A percentile compares a stretch with the other conserved stretches of the same genome.
Evolutionary conservation across 2,888 invertebrate species (phyloP).

Genomic region (Automeris io): DNA sequence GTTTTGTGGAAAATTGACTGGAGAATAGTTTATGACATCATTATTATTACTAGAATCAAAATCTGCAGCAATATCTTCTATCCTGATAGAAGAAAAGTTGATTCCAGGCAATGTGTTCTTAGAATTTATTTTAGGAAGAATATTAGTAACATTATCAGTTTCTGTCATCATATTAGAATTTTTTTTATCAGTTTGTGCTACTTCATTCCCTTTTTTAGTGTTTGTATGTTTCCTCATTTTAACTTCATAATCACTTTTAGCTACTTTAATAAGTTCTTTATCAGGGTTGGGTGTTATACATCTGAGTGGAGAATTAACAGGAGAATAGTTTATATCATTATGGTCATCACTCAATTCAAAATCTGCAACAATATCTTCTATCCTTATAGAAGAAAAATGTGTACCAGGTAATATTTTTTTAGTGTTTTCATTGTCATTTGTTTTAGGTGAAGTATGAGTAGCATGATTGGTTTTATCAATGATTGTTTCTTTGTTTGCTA

Average conservation of each 20-base stretch:
- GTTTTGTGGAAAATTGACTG: conserved; percentile 54
- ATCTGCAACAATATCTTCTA: conserved; percentile 61
- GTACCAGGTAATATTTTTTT: conserved; percentile 7
- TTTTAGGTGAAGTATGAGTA: not conserved
- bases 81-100: conserved; percentile 30
- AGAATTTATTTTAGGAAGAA: too few relatives aligned
- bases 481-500: not conserved
- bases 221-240: too few relatives aligned
- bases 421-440: conserved; percentile 1
- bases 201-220: too few relatives aligned
- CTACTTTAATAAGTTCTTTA: too few relatives aligned
- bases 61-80: conserved; percentile 61
- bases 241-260: too few relatives aligned
- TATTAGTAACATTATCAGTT: too few relatives aligned
- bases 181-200: too few relatives aligned
- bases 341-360: conserved; percentile 38
- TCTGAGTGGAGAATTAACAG: conserved; percentile 44
- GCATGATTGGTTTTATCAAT: not conserved
- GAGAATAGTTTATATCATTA: conserved; percentile 55
- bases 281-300: conserved; percentile 14
- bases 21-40: conserved; percentile 55
- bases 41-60: conserved; percentile 37
- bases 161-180: too few relatives aligned
- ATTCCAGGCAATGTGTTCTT: conserved; percentile 9
- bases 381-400: conserved; percentile 30